phyloP scores from a whole-genome alignment of 2,888 invertebrate species.

The Drosophila algonquin region DNA sequence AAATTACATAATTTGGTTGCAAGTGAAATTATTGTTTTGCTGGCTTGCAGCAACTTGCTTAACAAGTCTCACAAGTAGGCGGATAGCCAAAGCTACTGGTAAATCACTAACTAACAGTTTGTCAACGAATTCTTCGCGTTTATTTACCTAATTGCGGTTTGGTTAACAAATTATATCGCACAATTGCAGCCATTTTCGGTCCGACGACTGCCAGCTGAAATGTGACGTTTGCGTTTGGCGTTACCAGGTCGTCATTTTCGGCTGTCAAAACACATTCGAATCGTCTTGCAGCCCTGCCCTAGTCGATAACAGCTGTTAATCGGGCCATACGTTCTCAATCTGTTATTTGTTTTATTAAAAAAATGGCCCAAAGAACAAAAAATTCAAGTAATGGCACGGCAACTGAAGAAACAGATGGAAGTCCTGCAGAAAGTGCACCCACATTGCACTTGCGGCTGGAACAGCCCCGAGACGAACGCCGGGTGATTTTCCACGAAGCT shows the following conservation, averaged over 20 bases:
- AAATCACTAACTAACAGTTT: background rate
- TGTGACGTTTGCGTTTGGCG: conserved; percentile 57
- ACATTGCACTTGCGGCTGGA: conserved; percentile 86
- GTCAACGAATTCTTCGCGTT: conserved; percentile 16
- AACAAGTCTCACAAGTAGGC: background rate
- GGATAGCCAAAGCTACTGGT: background rate
- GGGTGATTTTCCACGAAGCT: conserved; percentile 94
- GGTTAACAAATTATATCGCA: conserved; percentile 87
- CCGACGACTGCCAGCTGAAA: conserved; percentile 61
- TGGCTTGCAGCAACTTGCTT: background rate
- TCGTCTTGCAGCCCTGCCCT: too few species aligned
- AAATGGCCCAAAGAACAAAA: conserved; percentile 55
- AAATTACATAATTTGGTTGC: conserved; percentile 62
- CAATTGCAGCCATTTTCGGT: conserved; percentile 89
- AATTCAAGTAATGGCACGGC: conserved; percentile 21
- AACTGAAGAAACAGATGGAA: conserved; percentile 48
- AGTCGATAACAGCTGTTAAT: conserved; percentile 8
- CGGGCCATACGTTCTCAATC: background rate
- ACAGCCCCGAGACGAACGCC: conserved; percentile 89
- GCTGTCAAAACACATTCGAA: too few species aligned
- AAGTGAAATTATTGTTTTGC: conserved; percentile 18
- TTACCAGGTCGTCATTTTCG: conserved; percentile 41
- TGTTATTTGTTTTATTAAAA: conserved; percentile 47
- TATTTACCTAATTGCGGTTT: conserved; percentile 87
- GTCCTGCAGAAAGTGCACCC: conserved; percentile 38